Evolutionary conservation across 1,140 invertebrate species (phyloP), one percentile per base, ranked within the genome.

Genomic region (Habropoda laboriosa): DNA sequence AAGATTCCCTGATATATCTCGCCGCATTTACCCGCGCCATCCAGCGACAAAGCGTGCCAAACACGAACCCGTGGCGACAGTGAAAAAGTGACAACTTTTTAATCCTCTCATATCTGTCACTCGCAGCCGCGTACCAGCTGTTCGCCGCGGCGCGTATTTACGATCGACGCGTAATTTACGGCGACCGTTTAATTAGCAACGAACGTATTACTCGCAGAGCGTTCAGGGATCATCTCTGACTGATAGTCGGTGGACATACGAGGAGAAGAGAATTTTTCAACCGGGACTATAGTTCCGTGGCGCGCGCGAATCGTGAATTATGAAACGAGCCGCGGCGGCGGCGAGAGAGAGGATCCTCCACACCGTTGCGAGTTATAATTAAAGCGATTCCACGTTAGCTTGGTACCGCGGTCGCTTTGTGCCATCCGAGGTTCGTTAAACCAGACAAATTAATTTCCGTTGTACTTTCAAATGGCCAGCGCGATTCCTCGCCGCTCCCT

Each of bases 371-470:
- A 27, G 57, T 74, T 51, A 49, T 82, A 86, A 79, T 82, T 79
- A 82, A 77, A 74, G 68, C 73, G 63, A 82, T 47, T 53, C 61
- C 51, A 51, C 73, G 27, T 51, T 51, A 24, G 21, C 45, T 40
- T 27, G n/a, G n/a, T n/a, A n/a, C 21, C 38, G 10, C 24, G 60
- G 51, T 30, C 55, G 68, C 81, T 79, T 79, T 74, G 68, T 71
- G 75, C 68, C 27, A 63, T 51, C 53, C 35, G 75, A 72, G 74
- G 68, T 83, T 83, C 68, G 82, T 84, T 84, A 82, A 70, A 63
- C 68, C 60, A 74, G 76, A 76, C 82, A 79, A 84, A 84, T 84
- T 83, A 83, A 83, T 84, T 79, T 74, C 76, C 81, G 79, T 79
- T 70, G 75, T 83, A 74, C 57, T 74, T 82, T 73, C 68, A 68